Conservation (phyloP, 1,140 invertebrate species). For the Piezodorus guildinii region DNA sequence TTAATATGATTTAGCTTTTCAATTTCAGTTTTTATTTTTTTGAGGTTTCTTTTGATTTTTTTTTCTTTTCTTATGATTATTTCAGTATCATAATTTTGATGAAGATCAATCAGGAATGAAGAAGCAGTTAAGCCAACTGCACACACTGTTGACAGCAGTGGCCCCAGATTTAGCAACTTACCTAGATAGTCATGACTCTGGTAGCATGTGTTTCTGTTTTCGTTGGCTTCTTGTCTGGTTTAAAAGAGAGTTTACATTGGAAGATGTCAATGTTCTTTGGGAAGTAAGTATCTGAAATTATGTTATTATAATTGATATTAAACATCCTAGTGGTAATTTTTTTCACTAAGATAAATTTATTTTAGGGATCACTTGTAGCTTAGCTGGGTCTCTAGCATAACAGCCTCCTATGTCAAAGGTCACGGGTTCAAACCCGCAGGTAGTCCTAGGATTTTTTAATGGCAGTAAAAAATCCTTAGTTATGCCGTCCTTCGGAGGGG, state of each 20-base stretch:
- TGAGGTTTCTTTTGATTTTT: too few species aligned
- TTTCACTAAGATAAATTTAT: too few species aligned
- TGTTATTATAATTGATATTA: background rate
- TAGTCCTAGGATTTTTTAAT: too few species aligned
- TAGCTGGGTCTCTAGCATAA: too few species aligned
- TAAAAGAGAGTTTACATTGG: constrained; percentile 63
- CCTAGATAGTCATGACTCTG: constrained; percentile 80
- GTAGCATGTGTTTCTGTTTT: constrained; percentile 98
- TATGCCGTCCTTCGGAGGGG: too few species aligned
- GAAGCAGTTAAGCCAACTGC: constrained; percentile 73
- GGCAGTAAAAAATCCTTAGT: too few species aligned
- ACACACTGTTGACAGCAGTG: constrained; percentile 64
- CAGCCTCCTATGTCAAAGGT: too few species aligned
- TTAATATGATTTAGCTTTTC: too few species aligned
- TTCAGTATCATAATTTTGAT: constrained; percentile 86
- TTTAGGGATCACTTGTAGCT: too few species aligned
- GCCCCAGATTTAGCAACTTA: constrained; percentile 79
- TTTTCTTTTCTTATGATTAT: constrained; percentile 27
- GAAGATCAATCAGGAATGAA: constrained; percentile 97
- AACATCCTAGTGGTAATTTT: too few species aligned
- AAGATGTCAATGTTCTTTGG: constrained; percentile 54
- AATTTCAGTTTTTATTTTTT: too few species aligned
- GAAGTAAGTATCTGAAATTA: constrained; percentile 31
- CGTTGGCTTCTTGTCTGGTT: constrained; percentile 78
- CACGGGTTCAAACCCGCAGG: too few species aligned